Conservation (phyloP, 2,113 vertebrate genomes). For the Eulacestoma nigropectus region DNA sequence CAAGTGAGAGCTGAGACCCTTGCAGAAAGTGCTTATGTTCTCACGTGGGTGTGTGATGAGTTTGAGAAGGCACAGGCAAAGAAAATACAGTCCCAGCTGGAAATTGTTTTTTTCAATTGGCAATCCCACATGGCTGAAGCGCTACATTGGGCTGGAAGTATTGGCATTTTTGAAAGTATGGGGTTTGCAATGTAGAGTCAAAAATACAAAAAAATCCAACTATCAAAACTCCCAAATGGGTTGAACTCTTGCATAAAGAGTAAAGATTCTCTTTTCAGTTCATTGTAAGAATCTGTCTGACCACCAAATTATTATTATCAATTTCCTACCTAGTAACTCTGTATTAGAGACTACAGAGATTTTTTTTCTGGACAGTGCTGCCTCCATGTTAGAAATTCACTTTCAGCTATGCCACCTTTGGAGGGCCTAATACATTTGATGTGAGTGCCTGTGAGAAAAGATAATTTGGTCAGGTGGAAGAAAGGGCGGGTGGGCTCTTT, state of each 20-base stretch:
- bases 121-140: not conserved
- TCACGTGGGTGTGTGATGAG: not conserved
- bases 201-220: not conserved
- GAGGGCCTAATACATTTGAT: not conserved
- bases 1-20: not conserved
- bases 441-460: not conserved
- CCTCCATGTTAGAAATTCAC: not conserved
- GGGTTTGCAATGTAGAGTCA: not conserved
- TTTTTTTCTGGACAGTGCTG: not conserved
- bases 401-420: not conserved
- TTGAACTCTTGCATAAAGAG: not conserved
- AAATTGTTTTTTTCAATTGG: not conserved
- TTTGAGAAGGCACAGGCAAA: not conserved
- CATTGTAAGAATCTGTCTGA: not conserved
- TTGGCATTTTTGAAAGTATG: not conserved
- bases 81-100: not conserved
- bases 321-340: not conserved
- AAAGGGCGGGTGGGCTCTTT: not conserved
- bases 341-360: not conserved
- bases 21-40: not conserved
- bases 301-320: not conserved
- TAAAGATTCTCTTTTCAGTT: not conserved
- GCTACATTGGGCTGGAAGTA: not conserved
- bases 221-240: not conserved
- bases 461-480: not conserved